Evolutionary conservation across 2,888 invertebrate species (phyloP).

Genomic region (Tholera decimalis): DNA sequence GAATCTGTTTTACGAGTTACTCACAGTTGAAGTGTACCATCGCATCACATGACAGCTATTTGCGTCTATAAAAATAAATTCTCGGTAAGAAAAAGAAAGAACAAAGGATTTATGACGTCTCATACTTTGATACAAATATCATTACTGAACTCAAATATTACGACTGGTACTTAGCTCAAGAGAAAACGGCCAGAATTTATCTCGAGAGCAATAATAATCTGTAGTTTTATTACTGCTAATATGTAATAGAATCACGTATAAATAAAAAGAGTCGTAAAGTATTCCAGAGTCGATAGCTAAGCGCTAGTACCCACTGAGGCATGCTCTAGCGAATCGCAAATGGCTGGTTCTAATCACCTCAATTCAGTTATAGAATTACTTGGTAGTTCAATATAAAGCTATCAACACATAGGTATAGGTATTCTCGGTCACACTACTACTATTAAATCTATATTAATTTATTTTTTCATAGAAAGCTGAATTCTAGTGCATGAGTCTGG

Average conservation of each 20-base stretch:
- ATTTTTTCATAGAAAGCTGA: background rate
- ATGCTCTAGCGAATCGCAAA: conserved; percentile 59
- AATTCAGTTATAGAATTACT: conserved; percentile 49
- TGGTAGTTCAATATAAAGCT: conserved; percentile 31
- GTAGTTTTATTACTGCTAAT: conserved; percentile 50
- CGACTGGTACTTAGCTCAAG: conserved; percentile 12
- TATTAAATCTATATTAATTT: background rate
- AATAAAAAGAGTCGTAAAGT: conserved; percentile 63
- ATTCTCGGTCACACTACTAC: too few species aligned
- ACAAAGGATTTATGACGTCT: background rate
- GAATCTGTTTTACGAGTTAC: conserved; percentile 48
- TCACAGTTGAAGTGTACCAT: conserved; percentile 34
- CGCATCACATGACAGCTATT: conserved; percentile 6
- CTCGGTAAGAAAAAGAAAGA: conserved; percentile 3
- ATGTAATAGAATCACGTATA: conserved; percentile 56
- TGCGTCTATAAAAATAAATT: conserved; percentile 12
- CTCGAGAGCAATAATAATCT: conserved; percentile 38
- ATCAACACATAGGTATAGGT: too few species aligned
- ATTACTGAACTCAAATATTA: conserved; percentile 16
- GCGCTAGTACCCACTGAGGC: conserved; percentile 51
- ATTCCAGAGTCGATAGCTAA: conserved; percentile 55
- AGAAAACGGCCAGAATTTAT: conserved; percentile 26
- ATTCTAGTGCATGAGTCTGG: too few species aligned
- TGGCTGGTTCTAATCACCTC: conserved; percentile 52
- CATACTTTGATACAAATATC: conserved; percentile 9